Evolutionary conservation across 2,113 vertebrate genomes (phyloP), one percentile per base, ranked within the genome.

Genomic region (Fulmarus glacialis): DNA sequence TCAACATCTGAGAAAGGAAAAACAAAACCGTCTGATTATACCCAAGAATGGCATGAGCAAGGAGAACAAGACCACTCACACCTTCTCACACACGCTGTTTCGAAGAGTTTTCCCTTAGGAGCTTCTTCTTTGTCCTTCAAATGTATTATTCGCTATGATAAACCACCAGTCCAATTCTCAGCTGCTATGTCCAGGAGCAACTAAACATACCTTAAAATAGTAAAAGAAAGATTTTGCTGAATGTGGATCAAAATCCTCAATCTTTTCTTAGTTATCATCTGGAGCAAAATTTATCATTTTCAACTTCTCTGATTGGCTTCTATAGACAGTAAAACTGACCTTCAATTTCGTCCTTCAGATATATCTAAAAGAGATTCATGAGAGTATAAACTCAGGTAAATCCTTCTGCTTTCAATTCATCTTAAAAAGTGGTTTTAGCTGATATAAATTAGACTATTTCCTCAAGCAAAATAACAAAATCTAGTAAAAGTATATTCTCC

Each of bases 401-500:
- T 77, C 66, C 30, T 58, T 88, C 73, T 77, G 40, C 73, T 92
- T 82, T 52, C 56, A 60, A n/a, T 89, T 89, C 6, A 75, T 82
- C 70, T 68, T 56, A 32, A 87, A 71, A 94, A 82, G 40, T 62
- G 40, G 36, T 87, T 86, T 67, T 68, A 92, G 47, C 38, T 87
- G 56, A 42, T 89, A 86, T 42, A 68, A 81, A 86, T 92, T 94
- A 90, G 34, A 72, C 36, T 22, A 29, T 7, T 50, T 89, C 42
- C 48, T 87, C 70, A 85, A 85, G 62, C 24, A 75, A 87, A 92
- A 89, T 45, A 92, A 40, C 34, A 71, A 85, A 79, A 74, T 26
- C 15, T 30, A 32, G 38, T 32, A 74, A 42, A 84, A 95, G 23
- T 50, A 30, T 82, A 56, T 85, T 29, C 45, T 16, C 15, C n/a